These are phyloP conservation scores for Aviceda cuculoides DNA, from an alignment of 2,797 vertebrate species.

Conservation along the genomic window DNA sequence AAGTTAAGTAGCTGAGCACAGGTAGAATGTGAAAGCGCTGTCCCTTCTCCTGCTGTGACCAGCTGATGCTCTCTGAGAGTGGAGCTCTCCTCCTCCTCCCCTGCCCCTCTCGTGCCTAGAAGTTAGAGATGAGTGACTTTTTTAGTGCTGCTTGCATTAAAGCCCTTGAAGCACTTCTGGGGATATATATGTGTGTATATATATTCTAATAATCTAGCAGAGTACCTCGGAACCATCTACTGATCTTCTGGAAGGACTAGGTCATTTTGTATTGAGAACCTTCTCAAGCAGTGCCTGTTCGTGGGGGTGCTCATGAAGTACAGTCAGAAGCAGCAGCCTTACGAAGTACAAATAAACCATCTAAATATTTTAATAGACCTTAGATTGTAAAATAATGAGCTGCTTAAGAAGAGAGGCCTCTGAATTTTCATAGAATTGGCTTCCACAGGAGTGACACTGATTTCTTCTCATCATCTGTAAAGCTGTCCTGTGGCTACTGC, in stretches of 20 bases:
- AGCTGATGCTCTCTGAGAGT: not conserved
- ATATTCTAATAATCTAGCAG: not conserved
- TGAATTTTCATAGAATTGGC: not conserved
- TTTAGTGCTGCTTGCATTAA: constrained; percentile 15
- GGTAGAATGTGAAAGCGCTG: not conserved
- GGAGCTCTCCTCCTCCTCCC: not conserved
- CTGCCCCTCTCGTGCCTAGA: constrained; percentile 13
- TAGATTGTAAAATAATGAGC: not conserved
- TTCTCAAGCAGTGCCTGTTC: not conserved
- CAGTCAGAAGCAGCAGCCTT: not conserved
- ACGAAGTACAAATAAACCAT: not conserved
- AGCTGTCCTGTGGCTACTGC: not conserved
- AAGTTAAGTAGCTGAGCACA: not conserved
- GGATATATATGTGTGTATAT: not conserved
- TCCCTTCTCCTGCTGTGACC: not conserved
- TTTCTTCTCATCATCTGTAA: not conserved
- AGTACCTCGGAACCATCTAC: constrained; percentile 30
- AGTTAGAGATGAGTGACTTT: constrained; percentile 19
- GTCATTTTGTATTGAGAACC: not conserved
- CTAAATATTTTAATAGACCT: not conserved
- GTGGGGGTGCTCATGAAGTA: not conserved
- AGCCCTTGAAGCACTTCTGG: not conserved
- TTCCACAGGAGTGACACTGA: not conserved
- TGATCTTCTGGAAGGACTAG: not conserved
- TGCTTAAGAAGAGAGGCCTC: not conserved